phyloP scores from a whole-genome alignment of 2,113 vertebrate genomes.

The Pollimyrus isidori region DNA sequence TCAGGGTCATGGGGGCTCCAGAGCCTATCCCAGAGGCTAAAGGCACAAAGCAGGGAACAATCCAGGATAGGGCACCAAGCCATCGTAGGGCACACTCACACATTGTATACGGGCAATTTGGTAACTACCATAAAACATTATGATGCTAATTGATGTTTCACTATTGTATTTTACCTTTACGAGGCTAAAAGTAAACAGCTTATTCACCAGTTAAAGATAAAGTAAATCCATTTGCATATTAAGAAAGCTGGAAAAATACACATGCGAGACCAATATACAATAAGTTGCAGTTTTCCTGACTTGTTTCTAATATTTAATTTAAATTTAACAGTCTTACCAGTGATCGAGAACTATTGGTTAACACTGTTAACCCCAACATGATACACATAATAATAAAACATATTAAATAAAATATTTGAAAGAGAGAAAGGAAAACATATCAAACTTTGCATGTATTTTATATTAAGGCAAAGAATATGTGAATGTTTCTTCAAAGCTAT shows the following conservation, averaged over 20 bases:
- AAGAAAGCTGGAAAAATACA: not conserved
- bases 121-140: not conserved
- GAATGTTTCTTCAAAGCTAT: not conserved
- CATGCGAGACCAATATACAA: not conserved
- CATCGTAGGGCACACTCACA: not conserved
- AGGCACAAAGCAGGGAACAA: not conserved
- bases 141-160: not conserved
- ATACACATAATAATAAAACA: not conserved
- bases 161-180: not conserved
- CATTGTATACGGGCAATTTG: not conserved
- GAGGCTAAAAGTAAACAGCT: not conserved
- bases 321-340: not conserved
- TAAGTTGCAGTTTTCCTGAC: not conserved
- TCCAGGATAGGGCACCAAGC: not conserved
- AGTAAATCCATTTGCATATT: not conserved
- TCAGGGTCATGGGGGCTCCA: not conserved
- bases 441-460: not conserved
- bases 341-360: not conserved
- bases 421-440: not conserved
- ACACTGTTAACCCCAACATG: not conserved
- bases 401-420: not conserved
- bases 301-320: not conserved
- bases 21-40: not conserved
- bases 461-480: not conserved
- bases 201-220: not conserved